Conservation (phyloP, 2,888 invertebrate genomes). For the Aspidiotus rigidus region DNA sequence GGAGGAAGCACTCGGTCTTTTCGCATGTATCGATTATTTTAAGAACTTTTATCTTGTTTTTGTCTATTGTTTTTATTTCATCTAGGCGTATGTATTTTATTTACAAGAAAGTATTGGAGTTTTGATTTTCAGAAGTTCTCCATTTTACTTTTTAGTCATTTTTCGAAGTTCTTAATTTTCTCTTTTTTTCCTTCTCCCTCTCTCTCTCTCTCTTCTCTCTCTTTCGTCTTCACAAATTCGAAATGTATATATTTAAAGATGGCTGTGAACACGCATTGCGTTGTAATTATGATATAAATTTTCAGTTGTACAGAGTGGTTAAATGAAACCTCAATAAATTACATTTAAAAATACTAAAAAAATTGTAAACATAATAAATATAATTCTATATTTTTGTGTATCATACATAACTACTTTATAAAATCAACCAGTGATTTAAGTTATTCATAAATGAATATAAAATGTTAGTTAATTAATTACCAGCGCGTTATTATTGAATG, state of each 20-base stretch:
- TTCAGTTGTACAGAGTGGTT: constrained; percentile 27
- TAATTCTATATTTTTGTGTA: constrained; percentile 30
- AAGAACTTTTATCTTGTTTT: no score
- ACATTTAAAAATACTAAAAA: constrained; percentile 14
- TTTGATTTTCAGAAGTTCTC: constrained; percentile 24
- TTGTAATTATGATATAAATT: constrained; percentile 26
- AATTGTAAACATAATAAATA: constrained; percentile 31
- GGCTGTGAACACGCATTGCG: constrained; percentile 41
- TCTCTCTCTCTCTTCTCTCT: constrained; percentile 10
- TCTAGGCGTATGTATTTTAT: constrained; percentile 9
- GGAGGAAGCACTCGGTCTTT: no score
- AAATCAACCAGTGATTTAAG: constrained; percentile 33
- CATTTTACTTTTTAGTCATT: constrained; percentile 29
- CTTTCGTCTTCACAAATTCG: constrained; percentile 13
- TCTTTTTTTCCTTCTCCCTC: constrained; percentile 6
- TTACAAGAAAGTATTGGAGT: background rate
- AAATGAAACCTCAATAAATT: constrained; percentile 13
- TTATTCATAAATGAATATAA: constrained; percentile 32
- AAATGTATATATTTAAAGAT: constrained; percentile 35
- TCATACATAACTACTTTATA: constrained; percentile 31
- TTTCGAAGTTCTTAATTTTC: constrained; percentile 18
- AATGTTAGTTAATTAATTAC: constrained; percentile 26
- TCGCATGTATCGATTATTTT: no score
- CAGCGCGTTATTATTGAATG: no score
- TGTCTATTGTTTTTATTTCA: constrained; percentile 2